Conservation (phyloP, 2,888 invertebrate species). For the Tanypteryx hageni region DNA sequence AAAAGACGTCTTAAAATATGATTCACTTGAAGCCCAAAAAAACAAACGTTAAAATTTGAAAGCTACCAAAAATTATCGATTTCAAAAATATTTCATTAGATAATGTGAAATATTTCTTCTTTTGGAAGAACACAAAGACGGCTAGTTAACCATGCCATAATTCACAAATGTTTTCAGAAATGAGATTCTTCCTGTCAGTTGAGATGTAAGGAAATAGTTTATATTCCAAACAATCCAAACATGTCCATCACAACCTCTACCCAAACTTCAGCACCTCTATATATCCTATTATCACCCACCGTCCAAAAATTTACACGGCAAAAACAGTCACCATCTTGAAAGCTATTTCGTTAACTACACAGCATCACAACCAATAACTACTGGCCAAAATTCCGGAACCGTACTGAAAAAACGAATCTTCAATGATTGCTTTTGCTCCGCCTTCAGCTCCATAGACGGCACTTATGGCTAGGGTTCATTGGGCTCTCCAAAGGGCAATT, state of each 20-base stretch:
- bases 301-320: not conserved
- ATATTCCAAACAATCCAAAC: not conserved
- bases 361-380: not conserved
- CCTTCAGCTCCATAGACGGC: constrained; percentile 71
- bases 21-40: not conserved
- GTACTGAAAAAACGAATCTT: constrained; percentile 23
- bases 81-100: not conserved
- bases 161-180: not conserved
- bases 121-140: not conserved
- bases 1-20: not conserved
- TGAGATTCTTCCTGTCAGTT: not conserved
- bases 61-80: not conserved
- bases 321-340: not conserved
- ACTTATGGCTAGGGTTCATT: constrained; percentile 74
- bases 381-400: constrained; percentile 13
- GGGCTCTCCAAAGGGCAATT: constrained; percentile 72
- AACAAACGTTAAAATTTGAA: not conserved
- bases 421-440: not conserved
- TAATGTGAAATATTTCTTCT: not conserved
- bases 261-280: not conserved
- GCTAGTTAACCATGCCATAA: not conserved
- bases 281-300: constrained; percentile 17
- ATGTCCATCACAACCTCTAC: not conserved
- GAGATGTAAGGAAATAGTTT: not conserved
- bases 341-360: constrained; percentile 5